Evolutionary conservation across 2,888 invertebrate species (phyloP), one percentile per base, ranked within the genome.

Genomic region (Harpalus rubripes): DNA sequence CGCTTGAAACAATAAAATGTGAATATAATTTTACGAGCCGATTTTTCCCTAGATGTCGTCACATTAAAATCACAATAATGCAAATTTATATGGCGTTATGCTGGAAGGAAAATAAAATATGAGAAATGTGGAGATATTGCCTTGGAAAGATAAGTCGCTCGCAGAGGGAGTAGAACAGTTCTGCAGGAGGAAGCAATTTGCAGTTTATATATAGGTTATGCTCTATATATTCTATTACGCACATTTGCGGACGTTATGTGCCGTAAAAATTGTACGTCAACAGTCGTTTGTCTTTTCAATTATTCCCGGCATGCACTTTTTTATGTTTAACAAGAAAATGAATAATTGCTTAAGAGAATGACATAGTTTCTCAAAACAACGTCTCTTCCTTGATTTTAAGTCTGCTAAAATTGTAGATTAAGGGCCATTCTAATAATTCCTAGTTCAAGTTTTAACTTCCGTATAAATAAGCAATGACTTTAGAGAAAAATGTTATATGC

Each of bases 41-140:
- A 83, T 83, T 83, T 83, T 76, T 83, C 83, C 59, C 83, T 74
- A 59, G 83, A 59, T 74, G 83, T 83, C 83, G 74, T 56, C 83
- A 83, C 83, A 83, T 83, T 83, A 83, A 83, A 83, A 83, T 83
- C 83, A 83, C 83, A 83, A 83, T 83, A 83, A 83, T 72, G 83
- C 83, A 76, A 83, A 83, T 76, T 83, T 83, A 83, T 83, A 83
- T 83, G 81, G 72, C 56, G 74, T 56, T 68, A 44, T 58, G 56
- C 39, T 58, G 58, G 18, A 82, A 18, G 74, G 15, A 59, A 83
- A 76, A 83, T 83, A 83, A 83, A 83, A 83, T 74, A 82, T 58
- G 74, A 56, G 58, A 58, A 59, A 82, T 76, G 76, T 76, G 78
- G 22, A 58, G 78, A 78, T 78, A 78, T 78, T 78, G 56, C 78